Evolutionary conservation across 2,888 invertebrate species (phyloP).

Genomic region (Phortica okadai): DNA sequence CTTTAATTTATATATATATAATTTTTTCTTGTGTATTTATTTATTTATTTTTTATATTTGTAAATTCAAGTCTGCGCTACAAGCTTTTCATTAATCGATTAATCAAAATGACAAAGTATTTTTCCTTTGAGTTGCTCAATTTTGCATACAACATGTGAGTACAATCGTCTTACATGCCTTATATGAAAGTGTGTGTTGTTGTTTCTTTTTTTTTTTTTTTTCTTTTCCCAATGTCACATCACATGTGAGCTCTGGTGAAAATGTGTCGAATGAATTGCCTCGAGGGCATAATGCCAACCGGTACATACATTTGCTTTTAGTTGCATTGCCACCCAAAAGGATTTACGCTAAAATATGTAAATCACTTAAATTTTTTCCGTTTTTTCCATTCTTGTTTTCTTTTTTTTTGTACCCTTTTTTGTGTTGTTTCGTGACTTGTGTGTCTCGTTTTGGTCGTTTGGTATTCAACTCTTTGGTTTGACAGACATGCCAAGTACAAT

Average conservation of each 20-base stretch:
- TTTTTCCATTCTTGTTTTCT: background rate
- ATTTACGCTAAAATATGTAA: conserved; percentile 25
- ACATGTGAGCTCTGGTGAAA: background rate
- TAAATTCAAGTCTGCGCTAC: background rate
- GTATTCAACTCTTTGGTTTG: background rate
- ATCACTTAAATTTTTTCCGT: background rate
- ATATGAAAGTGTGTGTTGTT: background rate
- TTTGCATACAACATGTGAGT: conserved; percentile 39
- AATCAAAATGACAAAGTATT: conserved; percentile 67
- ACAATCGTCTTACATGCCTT: no score
- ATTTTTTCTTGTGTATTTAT: background rate
- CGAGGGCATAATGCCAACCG: background rate
- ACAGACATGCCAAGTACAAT: conserved; percentile 3
- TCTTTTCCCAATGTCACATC: conserved; percentile 1
- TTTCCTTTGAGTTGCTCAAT: conserved; percentile 36
- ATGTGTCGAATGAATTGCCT: background rate
- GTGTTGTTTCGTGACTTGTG: background rate
- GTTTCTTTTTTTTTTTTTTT: background rate
- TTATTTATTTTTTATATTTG: background rate
- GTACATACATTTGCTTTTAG: conserved; percentile 11
- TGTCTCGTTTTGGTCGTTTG: background rate
- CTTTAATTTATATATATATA: background rate
- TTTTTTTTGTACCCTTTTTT: background rate
- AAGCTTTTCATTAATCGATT: conserved; percentile 46
- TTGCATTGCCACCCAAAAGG: conserved; percentile 6